Evolutionary conservation across 2,888 invertebrate species (phyloP), one percentile per base, ranked within the genome.

Genomic region (Alsophila aescularia): DNA sequence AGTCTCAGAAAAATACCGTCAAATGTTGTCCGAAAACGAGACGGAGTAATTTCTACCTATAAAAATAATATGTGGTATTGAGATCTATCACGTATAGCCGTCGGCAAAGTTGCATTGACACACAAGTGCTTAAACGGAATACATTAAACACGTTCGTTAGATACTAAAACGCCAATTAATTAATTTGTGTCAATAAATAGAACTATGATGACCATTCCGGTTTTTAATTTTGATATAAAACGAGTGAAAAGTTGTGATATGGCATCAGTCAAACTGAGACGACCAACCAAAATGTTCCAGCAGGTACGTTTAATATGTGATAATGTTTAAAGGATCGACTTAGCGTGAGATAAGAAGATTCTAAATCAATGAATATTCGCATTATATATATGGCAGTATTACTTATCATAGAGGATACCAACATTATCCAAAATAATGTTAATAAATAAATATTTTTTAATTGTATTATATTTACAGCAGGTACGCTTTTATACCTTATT

Each of bases 241-340:
- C n/a, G 49, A 41, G 49, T 51, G 52, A 45, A 53, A 64, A 29
- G 41, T 31, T 10, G 35, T 40, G 43, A 8, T 45, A 32, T 36
- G 13, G 29, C 16, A 53, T 64, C 67, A 72, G 64, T 70, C 60
- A 62, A 54, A 64, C 54, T 45, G 43, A 54, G 50, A 63, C 55
- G 55, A 32, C 34, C 47, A 15, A 51, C 60, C 64, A 76, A 69
- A 35, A 79, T 79, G 79, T 74, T 72, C 70, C 80, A 78, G 67
- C 69, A 73, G 71, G 81, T 79, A 57, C 69, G 73, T 62, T 24
- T 24, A 24, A 24, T 18, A 18, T 18, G 18, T 18, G 18, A 18
- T 18, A 18, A 4, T 18, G 5, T 18, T n/a, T n/a, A n/a, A n/a
- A n/a, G n/a, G n/a, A n/a, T n/a, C n/a, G n/a, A n/a, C n/a, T n/a